phyloP scores from a whole-genome alignment of 2,797 vertebrate genomes.

The Craterocephalus amniculus region DNA sequence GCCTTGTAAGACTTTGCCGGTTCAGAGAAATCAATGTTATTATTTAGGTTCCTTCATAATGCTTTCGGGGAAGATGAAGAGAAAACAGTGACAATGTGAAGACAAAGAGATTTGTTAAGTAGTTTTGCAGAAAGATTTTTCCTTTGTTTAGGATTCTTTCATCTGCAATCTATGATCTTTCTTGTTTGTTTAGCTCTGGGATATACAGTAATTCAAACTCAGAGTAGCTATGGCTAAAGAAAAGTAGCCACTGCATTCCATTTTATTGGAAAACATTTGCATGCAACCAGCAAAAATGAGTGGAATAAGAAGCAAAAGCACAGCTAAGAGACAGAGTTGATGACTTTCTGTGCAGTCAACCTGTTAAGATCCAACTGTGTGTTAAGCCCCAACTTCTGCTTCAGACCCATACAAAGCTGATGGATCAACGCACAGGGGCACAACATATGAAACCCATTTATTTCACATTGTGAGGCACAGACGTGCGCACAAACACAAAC shows the following conservation, averaged over 20 bases:
- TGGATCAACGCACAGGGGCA: conserved; percentile 61
- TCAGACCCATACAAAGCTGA: conserved; percentile 68
- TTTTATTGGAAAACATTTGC: neutral
- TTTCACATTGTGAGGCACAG: conserved; percentile 50
- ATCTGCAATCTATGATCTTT: neutral
- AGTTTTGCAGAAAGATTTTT: neutral
- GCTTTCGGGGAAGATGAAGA: neutral
- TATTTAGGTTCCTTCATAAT: conserved; percentile 18
- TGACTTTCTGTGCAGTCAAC: conserved; percentile 42
- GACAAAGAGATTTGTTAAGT: neutral
- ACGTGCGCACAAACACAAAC: conserved; percentile 22
- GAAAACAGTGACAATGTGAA: neutral
- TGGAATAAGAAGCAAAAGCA: conserved; percentile 2
- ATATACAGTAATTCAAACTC: neutral
- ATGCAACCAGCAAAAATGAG: conserved; percentile 1
- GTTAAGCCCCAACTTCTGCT: conserved; percentile 56
- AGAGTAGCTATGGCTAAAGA: neutral
- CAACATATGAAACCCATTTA: conserved; percentile 81
- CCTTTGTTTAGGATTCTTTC: neutral
- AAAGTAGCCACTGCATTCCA: neutral
- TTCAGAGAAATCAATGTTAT: conserved; percentile 16
- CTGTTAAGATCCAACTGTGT: conserved; percentile 58
- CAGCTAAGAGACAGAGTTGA: conserved; percentile 29
- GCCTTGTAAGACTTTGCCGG: conserved; percentile 17
- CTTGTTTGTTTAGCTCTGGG: neutral